These are phyloP conservation scores for Cyanistes caeruleus DNA, from an alignment of 2,113 vertebrate genomes.

Conservation along the genomic window DNA sequence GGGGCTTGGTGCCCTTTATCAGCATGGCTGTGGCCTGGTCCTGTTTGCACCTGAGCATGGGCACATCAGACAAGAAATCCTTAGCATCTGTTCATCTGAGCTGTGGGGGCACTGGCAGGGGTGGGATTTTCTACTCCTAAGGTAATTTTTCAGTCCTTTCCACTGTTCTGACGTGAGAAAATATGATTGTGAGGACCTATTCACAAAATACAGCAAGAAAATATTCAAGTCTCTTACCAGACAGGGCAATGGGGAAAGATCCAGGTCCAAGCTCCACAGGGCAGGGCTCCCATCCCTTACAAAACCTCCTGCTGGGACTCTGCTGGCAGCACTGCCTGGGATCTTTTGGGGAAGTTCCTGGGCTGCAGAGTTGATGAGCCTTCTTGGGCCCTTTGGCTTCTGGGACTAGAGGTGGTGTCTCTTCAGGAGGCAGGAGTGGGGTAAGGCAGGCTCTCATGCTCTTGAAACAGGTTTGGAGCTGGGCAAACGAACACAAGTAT, in stretches of 20 bases:
- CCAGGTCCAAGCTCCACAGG: neutral
- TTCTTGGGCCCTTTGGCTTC: neutral
- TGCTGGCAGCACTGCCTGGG: neutral
- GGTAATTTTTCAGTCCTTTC: neutral
- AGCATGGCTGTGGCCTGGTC: fast-evolving
- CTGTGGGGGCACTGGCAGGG: neutral
- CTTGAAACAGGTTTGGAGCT: slow-evolving; percentile 40
- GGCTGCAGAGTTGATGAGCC: neutral
- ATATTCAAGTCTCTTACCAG: neutral
- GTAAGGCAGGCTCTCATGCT: neutral
- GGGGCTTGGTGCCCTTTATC: fast-evolving
- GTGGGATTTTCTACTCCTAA: neutral
- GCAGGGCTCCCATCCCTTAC: neutral
- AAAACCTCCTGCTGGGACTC: fast-evolving
- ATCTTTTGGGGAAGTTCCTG: neutral
- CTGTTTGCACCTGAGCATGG: fast-evolving
- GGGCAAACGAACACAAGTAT: slow-evolving; percentile 18
- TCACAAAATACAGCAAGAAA: neutral
- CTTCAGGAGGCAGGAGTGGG: neutral
- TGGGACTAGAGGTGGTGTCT: neutral
- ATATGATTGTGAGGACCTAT: neutral
- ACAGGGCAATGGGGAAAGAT: neutral
- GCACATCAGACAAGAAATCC: neutral
- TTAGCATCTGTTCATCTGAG: neutral
- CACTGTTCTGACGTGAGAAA: neutral